These are phyloP conservation scores for Euschistus heros DNA, from an alignment of 1,140 invertebrate genomes.

Conservation along the genomic window DNA sequence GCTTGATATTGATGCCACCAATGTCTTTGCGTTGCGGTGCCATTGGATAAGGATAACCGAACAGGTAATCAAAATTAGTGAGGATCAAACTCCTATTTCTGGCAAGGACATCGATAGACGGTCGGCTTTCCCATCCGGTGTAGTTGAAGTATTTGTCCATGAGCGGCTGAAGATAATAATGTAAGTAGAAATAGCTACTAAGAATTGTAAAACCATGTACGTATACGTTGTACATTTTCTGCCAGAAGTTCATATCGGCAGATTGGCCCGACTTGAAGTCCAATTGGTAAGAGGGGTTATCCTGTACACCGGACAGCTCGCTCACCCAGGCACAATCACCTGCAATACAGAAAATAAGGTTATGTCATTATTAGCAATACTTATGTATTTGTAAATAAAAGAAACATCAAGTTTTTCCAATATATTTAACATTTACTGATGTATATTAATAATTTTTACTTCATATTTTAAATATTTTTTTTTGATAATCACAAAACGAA, in stretches of 20 bases:
- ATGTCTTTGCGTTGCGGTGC: constrained; percentile 38
- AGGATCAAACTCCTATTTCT: constrained; percentile 29
- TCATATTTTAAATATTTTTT: too few species aligned
- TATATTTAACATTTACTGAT: too few species aligned
- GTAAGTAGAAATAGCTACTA: not conserved
- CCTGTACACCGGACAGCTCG: not conserved
- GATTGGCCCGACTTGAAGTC: not conserved
- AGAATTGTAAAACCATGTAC: not conserved
- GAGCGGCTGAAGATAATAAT: not conserved
- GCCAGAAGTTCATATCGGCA: constrained; percentile 26
- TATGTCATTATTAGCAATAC: too few species aligned
- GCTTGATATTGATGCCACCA: constrained; percentile 51
- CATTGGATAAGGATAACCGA: constrained; percentile 3
- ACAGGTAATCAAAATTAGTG: constrained; percentile 32
- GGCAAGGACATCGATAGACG: constrained; percentile 35
- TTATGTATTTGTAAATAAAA: too few species aligned
- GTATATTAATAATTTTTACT: too few species aligned
- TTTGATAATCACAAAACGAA: too few species aligned
- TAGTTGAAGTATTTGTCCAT: not conserved
- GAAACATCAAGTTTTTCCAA: too few species aligned
- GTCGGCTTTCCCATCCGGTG: not conserved
- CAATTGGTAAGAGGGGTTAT: not conserved
- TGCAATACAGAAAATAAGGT: too few species aligned
- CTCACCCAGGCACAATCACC: too few species aligned
- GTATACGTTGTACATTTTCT: constrained; percentile 22